These are phyloP conservation scores for Xenopus petersii DNA, from an alignment of 2,797 vertebrate species.

Conservation along the genomic window DNA sequence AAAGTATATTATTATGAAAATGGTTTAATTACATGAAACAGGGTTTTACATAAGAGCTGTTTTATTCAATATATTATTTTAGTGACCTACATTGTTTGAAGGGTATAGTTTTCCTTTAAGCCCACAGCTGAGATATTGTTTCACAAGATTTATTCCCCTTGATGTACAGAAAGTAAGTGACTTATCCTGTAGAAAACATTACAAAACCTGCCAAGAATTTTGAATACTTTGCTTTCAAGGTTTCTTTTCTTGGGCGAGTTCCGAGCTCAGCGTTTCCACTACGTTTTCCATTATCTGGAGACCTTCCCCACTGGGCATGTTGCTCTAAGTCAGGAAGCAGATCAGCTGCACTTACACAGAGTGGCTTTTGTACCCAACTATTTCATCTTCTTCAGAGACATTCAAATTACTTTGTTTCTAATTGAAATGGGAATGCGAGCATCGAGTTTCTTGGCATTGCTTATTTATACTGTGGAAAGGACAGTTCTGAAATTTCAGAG, in stretches of 20 bases:
- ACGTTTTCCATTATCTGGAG: constrained; percentile 42
- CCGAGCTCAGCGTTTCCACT: constrained; percentile 28
- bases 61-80: too few relatives aligned
- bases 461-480: too few relatives aligned
- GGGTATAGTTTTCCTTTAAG: too few relatives aligned
- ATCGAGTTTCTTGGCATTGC: too few relatives aligned
- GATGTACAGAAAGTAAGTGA: not conserved
- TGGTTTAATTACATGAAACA: too few relatives aligned
- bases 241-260: not conserved
- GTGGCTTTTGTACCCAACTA: constrained; percentile 18
- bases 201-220: constrained; percentile 29
- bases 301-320: constrained; percentile 29
- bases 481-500: too few relatives aligned
- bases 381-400: constrained; percentile 19
- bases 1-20: too few relatives aligned
- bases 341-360: constrained; percentile 8
- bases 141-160: constrained; percentile 1
- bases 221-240: constrained; percentile 21
- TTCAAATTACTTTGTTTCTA: not conserved
- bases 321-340: constrained; percentile 15
- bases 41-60: too few relatives aligned
- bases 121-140: not conserved
- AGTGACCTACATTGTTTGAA: too few relatives aligned
- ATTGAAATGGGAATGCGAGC: too few relatives aligned
- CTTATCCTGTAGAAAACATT: constrained; percentile 6